Percentiles rank a stretch among this genome's conserved stretches.
phyloP scores from a whole-genome alignment of 2,888 invertebrate genomes.

The Cephus rjabovi region DNA sequence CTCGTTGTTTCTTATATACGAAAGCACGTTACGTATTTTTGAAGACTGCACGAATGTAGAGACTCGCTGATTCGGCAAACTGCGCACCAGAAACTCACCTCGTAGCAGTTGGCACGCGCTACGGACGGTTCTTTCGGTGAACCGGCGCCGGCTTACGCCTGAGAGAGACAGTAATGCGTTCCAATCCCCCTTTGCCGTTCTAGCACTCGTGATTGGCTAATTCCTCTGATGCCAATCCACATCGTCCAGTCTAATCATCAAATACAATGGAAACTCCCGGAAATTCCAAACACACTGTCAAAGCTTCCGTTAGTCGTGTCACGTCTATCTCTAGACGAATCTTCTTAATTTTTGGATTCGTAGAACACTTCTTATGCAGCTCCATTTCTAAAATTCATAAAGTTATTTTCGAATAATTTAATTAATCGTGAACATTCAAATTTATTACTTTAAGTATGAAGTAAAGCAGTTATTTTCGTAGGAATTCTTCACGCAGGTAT shows the following conservation, averaged over 20 bases:
- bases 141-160: slow-evolving; percentile 51
- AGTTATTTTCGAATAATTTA: not conserved
- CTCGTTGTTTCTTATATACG: slow-evolving; percentile 7
- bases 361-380: not conserved
- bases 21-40: not conserved
- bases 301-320: slow-evolving; percentile 36
- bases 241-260: not conserved
- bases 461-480: not conserved
- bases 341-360: not conserved
- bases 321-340: slow-evolving; percentile 24
- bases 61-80: slow-evolving; percentile 15
- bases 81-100: slow-evolving; percentile 31
- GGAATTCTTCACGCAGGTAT: not conserved
- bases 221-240: slow-evolving; percentile 23
- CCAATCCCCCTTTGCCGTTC: slow-evolving; percentile 34
- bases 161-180: slow-evolving; percentile 39
- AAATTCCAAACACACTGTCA: slow-evolving; percentile 29
- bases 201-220: slow-evolving; percentile 30
- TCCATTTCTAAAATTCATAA: not conserved
- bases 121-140: slow-evolving; percentile 39
- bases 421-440: not conserved
- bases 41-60: slow-evolving; percentile 10
- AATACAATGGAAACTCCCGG: slow-evolving; percentile 29
- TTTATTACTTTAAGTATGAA: not conserved
- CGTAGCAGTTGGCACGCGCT: slow-evolving; percentile 41